Evolutionary conservation across 2,888 invertebrate species (phyloP).

Genomic region (Nasonovia ribisnigri): DNA sequence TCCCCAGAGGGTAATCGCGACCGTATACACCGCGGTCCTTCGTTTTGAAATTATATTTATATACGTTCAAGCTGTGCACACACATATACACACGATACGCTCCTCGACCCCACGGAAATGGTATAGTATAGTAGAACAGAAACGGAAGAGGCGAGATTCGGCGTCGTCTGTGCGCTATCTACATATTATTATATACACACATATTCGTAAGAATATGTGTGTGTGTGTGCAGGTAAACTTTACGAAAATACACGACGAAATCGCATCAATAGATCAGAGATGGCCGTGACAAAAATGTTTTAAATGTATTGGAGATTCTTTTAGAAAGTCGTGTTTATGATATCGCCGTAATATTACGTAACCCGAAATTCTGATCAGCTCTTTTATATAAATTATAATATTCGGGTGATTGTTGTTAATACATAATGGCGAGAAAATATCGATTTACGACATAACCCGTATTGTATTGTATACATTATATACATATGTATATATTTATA

Average conservation of each 20-base stretch:
- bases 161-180: no score
- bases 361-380: background rate
- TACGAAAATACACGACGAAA: background rate
- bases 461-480: background rate
- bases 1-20: constrained; percentile 20
- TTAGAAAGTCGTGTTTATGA: background rate
- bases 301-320: background rate
- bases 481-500: background rate
- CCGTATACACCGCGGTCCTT: constrained; percentile 19
- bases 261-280: background rate
- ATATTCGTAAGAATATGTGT: background rate
- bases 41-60: background rate
- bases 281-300: background rate
- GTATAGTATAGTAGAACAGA: background rate
- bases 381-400: background rate
- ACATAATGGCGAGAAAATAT: background rate
- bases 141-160: background rate
- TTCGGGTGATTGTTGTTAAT: background rate
- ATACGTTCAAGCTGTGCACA: background rate
- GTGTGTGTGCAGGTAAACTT: background rate
- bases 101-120: constrained; percentile 11
- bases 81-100: background rate
- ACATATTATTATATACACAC: background rate
- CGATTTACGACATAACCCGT: background rate
- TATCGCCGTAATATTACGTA: background rate